phyloP scores from a whole-genome alignment of 64 coral and sea anemone species.

The Porites australiensis region DNA sequence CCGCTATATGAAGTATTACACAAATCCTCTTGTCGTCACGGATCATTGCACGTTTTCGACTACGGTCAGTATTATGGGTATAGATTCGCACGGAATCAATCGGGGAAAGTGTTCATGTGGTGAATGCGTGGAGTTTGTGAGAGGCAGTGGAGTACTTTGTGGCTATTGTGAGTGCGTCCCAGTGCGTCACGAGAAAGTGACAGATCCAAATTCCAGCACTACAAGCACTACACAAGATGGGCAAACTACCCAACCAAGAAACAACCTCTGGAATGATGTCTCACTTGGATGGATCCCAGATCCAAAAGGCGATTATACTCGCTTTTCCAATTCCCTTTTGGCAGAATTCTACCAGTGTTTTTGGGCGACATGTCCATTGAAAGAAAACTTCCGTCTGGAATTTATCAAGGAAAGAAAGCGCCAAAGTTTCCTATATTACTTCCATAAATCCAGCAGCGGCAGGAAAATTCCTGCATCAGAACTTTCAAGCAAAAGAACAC shows the following conservation, averaged over 20 bases:
- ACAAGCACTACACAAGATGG: conserved; percentile 28
- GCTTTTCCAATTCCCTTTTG: conserved; percentile 12
- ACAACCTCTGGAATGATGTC: conserved; percentile 36
- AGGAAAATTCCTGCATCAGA: conserved; percentile 52
- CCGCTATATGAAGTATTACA: conserved; percentile 30
- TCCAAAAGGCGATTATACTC: conserved; percentile 57
- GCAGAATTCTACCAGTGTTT: too few relatives aligned
- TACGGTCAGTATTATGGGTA: conserved; percentile 32
- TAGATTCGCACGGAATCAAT: conserved; percentile 55
- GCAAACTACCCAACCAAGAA: conserved; percentile 31
- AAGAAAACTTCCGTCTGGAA: conserved; percentile 35
- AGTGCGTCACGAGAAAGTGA: conserved; percentile 60
- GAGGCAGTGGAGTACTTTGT: conserved; percentile 43
- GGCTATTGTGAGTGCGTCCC: conserved; percentile 47
- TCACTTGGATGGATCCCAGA: conserved; percentile 62
- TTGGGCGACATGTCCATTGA: conserved; percentile 8
- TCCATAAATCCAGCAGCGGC: conserved; percentile 37
- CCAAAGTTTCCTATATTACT: conserved; percentile 24
- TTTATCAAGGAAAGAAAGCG: conserved; percentile 43
- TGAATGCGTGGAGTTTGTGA: conserved; percentile 36
- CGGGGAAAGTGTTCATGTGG: conserved; percentile 44
- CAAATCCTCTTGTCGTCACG: conserved; percentile 11
- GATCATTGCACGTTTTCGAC: conserved; percentile 47
- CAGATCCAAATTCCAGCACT: conserved; percentile 46
- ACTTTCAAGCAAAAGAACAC: conserved; percentile 44